Conservation (phyloP, 2,797 vertebrate species). For the Labroides dimidiatus region DNA sequence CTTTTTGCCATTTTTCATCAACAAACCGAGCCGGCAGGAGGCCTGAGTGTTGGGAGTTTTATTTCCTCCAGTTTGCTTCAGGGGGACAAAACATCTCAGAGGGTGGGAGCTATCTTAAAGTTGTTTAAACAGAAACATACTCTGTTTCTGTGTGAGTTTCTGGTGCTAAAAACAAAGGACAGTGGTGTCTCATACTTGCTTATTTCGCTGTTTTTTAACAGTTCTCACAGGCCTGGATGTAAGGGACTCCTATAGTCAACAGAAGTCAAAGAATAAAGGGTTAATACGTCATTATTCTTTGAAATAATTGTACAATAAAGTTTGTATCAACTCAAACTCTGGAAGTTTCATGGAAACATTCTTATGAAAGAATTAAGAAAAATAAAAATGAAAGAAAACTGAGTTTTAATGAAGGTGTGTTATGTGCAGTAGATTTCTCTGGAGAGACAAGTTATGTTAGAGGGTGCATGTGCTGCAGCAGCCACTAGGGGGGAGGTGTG, state of each 20-base stretch:
- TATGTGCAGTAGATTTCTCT: not conserved
- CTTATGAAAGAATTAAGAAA: too few relatives aligned
- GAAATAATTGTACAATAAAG: too few relatives aligned
- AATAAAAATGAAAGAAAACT: too few relatives aligned
- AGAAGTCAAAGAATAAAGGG: too few relatives aligned
- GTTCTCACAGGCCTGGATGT: too few relatives aligned
- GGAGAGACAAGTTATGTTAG: not conserved
- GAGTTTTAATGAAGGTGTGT: too few relatives aligned
- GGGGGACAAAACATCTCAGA: not conserved
- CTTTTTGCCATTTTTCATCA: not conserved
- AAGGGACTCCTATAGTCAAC: too few relatives aligned
- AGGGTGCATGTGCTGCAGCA: constrained; percentile 14
- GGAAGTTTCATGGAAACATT: too few relatives aligned
- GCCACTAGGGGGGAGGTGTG: constrained; percentile 81
- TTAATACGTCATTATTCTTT: too few relatives aligned
- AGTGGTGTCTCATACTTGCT: too few relatives aligned
- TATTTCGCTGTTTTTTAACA: too few relatives aligned
- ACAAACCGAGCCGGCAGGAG: not conserved
- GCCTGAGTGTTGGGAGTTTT: not conserved
- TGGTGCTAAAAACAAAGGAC: not conserved
- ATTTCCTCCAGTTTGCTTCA: not conserved
- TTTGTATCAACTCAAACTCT: too few relatives aligned
- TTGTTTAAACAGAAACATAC: not conserved
- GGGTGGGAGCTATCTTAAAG: not conserved
- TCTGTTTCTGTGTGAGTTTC: not conserved